Conservation (phyloP, 2,113 vertebrate genomes). For the Sclerurus mexicanus region DNA sequence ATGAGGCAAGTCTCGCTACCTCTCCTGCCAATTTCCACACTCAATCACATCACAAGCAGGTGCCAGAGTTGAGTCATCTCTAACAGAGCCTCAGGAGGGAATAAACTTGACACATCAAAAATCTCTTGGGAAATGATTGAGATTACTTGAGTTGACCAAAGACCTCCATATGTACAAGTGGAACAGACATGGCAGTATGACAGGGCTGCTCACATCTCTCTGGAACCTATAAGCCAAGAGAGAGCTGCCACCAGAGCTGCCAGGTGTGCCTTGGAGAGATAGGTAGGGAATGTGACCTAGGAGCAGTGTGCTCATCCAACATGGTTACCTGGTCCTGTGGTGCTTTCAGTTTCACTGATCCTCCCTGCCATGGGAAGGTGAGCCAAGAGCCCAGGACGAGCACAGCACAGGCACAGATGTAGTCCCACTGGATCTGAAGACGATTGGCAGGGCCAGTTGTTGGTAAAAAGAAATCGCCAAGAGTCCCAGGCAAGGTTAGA, state of each 20-base stretch:
- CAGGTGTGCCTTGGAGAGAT: neutral
- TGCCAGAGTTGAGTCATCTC: neutral
- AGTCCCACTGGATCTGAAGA: neutral
- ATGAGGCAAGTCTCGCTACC: neutral
- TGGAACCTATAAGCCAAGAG: neutral
- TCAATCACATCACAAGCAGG: neutral
- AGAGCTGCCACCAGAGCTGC: neutral
- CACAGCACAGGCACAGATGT: rapidly evolving
- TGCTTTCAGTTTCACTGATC: rapidly evolving
- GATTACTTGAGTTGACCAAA: neutral
- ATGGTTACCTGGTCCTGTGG: neutral
- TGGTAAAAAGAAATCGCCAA: neutral
- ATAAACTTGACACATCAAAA: neutral
- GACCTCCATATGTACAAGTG: neutral
- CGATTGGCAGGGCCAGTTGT: no score
- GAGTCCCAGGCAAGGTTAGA: neutral
- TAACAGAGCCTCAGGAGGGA: neutral
- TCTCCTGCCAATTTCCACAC: slow-evolving; percentile 6
- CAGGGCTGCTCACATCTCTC: neutral
- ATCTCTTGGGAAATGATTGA: neutral
- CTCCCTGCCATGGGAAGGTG: neutral
- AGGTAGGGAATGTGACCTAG: neutral
- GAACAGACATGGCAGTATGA: neutral
- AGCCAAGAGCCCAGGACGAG: neutral
- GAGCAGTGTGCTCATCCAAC: neutral